Evolutionary conservation across 2,113 vertebrate species (phyloP).

Genomic region (Mesocricetus auratus): DNA sequence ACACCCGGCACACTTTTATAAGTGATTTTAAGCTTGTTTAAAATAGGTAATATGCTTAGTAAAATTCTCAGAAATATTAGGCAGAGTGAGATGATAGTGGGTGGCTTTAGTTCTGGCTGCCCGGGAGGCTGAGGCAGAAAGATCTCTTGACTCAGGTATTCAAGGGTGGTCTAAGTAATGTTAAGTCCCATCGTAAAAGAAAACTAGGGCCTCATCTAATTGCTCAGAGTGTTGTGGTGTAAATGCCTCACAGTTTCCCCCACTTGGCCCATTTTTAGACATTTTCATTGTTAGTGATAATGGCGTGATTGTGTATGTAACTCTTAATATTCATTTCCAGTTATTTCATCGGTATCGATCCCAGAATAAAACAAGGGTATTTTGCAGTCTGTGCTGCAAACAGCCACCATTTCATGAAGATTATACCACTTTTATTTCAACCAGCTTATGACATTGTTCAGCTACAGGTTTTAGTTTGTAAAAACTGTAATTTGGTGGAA

Average conservation of each 20-base stretch:
- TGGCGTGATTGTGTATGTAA: not conserved
- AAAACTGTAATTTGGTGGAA: not conserved
- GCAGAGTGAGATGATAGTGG: not conserved
- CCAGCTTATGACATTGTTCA: not conserved
- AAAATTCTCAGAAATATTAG: not conserved
- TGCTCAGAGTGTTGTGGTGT: not conserved
- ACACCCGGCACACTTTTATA: not conserved
- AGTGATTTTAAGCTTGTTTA: not conserved
- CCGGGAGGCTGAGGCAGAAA: not conserved
- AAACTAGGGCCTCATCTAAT: not conserved
- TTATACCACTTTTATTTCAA: not conserved
- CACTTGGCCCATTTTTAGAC: not conserved
- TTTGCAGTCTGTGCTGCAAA: not conserved
- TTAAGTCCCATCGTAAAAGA: not conserved
- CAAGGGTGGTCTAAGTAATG: not conserved
- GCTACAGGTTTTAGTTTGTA: not conserved
- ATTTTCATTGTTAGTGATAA: constrained; percentile 1
- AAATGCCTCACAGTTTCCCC: not conserved
- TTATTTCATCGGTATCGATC: constrained; percentile 28
- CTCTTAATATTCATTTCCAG: not conserved
- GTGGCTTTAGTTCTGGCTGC: not conserved
- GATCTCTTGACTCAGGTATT: not conserved
- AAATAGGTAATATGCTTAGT: not conserved
- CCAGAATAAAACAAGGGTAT: not conserved
- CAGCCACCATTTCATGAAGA: not conserved